phyloP scores from a whole-genome alignment of 2,113 vertebrate species.

The Strigops habroptila region DNA sequence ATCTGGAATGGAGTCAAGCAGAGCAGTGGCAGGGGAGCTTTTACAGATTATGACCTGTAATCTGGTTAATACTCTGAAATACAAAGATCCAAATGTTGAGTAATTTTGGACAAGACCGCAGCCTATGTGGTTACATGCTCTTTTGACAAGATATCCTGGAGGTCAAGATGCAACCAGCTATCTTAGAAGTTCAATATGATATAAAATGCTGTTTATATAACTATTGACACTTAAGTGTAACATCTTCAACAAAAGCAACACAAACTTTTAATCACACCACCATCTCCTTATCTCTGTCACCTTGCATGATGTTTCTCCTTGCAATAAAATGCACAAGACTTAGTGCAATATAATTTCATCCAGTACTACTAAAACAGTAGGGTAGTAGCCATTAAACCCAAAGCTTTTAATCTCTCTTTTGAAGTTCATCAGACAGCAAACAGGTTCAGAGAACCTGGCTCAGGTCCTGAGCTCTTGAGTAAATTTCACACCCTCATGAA shows the following conservation, averaged over 20 bases:
- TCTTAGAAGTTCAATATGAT: neutral
- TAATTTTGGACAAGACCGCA: constrained; percentile 61
- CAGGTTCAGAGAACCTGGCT: neutral
- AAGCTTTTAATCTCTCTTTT: neutral
- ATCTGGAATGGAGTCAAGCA: constrained; percentile 77
- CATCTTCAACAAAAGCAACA: neutral
- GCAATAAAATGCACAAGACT: neutral
- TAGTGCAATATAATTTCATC: neutral
- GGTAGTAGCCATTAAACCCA: neutral
- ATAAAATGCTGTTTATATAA: neutral
- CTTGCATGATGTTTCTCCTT: neutral
- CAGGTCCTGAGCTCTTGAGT: neutral
- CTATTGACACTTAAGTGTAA: neutral
- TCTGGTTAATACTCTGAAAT: constrained; percentile 75
- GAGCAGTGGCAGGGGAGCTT: constrained; percentile 73
- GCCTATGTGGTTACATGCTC: constrained; percentile 5
- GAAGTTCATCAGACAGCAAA: neutral
- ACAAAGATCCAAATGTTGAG: constrained; percentile 69
- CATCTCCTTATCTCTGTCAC: neutral
- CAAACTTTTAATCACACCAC: neutral
- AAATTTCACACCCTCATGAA: neutral
- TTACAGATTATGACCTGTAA: constrained; percentile 77
- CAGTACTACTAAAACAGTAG: neutral
- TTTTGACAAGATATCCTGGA: constrained; percentile 23
- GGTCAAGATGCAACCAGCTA: neutral